Conservation (phyloP, 92 coral and sea anemone genomes). For the Isaurus tuberculatus region DNA sequence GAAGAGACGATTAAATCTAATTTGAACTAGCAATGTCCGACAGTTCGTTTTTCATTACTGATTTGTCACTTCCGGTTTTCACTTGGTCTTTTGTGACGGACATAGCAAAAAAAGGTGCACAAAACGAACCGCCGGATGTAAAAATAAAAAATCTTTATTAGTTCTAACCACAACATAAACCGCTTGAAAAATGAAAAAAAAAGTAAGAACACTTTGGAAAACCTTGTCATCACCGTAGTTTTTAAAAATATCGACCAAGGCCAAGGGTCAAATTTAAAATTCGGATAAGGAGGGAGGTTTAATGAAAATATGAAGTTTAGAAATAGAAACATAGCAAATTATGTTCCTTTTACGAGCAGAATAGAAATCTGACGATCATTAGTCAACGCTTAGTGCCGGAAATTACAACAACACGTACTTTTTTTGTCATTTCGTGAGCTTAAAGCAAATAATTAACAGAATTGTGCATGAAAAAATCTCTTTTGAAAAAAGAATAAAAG, state of each 20-base stretch:
- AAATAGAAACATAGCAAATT: neutral
- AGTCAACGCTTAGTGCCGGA: neutral
- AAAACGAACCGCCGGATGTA: slow-evolving; percentile 31
- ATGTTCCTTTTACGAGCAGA: neutral
- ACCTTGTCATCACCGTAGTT: neutral
- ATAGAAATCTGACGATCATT: neutral
- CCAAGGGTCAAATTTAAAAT: neutral
- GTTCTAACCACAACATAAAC: neutral
- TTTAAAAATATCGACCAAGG: neutral
- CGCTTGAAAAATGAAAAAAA: slow-evolving; percentile 1
- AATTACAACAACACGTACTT: neutral
- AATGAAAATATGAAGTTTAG: neutral
- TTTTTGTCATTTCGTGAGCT: slow-evolving; percentile 1
- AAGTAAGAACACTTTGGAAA: neutral
- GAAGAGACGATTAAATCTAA: slow-evolving; percentile 9
- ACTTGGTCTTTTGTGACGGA: slow-evolving; percentile 36
- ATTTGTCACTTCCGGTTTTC: slow-evolving; percentile 38
- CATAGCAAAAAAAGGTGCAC: neutral
- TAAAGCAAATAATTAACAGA: neutral
- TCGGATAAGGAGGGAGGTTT: neutral
- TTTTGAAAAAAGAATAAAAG: neutral
- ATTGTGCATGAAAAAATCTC: neutral
- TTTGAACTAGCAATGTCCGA: slow-evolving; percentile 1
- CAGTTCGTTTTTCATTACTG: slow-evolving; percentile 26
- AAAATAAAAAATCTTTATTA: neutral